A percentile compares a stretch with the other conserved stretches of the same genome.
These are phyloP conservation scores for Erpobdella octoculata DNA, from an alignment of 2,888 invertebrate species.

Conservation along the genomic window DNA sequence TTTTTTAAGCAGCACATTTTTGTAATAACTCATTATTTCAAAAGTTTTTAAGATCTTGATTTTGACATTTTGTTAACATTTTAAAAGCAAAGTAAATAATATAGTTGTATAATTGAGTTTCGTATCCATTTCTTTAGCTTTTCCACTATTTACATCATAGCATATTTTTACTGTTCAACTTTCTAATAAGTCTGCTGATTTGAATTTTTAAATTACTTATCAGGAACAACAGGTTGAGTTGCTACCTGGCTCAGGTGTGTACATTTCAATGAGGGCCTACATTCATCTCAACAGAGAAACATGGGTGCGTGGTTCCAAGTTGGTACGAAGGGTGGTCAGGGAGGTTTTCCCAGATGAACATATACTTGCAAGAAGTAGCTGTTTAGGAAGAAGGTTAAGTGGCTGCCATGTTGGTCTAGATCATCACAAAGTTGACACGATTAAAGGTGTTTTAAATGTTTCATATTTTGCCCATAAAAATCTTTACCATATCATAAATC, in stretches of 20 bases:
- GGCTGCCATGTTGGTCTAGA: slow-evolving; percentile 29
- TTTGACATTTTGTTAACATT: no score
- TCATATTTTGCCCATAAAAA: background rate
- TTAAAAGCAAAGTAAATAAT: no score
- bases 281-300: slow-evolving; percentile 20
- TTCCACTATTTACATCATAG: no score
- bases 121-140: no score
- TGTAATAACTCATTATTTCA: no score
- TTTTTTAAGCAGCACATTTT: no score
- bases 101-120: no score
- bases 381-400: slow-evolving; percentile 29
- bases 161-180: no score
- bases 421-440: slow-evolving; percentile 32
- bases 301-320: slow-evolving; percentile 27
- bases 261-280: slow-evolving; percentile 21
- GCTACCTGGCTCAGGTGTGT: slow-evolving; percentile 33
- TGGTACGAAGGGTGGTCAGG: slow-evolving; percentile 31
- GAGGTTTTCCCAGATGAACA: slow-evolving; percentile 33
- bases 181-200: no score
- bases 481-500: no score
- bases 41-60: no score
- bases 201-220: background rate
- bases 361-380: slow-evolving; percentile 30
- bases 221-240: slow-evolving; percentile 31
- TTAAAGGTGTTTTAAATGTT: slow-evolving; percentile 26